Base-by-base conservation (phyloP, 2,113 vertebrate genomes). In the Neogobius melanostomus region DNA sequence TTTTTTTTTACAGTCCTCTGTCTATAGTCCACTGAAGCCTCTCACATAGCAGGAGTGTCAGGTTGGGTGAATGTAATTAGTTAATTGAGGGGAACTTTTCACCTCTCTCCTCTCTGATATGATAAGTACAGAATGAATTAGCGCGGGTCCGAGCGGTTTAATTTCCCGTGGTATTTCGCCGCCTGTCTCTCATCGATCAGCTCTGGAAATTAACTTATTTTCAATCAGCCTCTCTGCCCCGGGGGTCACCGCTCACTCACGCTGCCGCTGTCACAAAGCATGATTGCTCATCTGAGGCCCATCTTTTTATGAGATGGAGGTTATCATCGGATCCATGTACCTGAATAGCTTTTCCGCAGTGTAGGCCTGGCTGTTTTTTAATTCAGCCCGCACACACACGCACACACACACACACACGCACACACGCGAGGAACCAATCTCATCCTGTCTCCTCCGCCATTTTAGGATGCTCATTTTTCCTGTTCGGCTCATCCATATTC, bases 131-230 rank as follows among this genome's bases (percentile, higher is more conserved):
- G 94, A 95, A 96, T 95, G 93, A 98, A 90, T 98, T 95, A 97
- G 95, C 90, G 90, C 91, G 90, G 95, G 95, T 96, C 96, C 9
- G 65, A 94, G 92, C 71, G 66, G 85, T 97, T 96, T 98, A 96
- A 98, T 98, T 98, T 98, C 97, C 96, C 96, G 94, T 95, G 97
- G 96, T 97, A 97, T 98, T 97, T 97, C 93, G 94, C 91, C 89
- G 93, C 94, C 95, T 95, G 95, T 95, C 95, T 94, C 94, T 94
- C 94, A 97, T 98, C 95, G 95, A 97, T 97, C 94, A 92, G 94
- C 94, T 91, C 92, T 94, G 85, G 95, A 98, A 98, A 98, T 98
- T 96, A 96, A 98, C 95, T 97, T 97, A 96, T 98, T 98, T 98
- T 98, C 96, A 98, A 98, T 98, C 97, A 98, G 95, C 93, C 94